phyloP scores from a whole-genome alignment of 2,113 vertebrate species.

The Cavia aperea region DNA sequence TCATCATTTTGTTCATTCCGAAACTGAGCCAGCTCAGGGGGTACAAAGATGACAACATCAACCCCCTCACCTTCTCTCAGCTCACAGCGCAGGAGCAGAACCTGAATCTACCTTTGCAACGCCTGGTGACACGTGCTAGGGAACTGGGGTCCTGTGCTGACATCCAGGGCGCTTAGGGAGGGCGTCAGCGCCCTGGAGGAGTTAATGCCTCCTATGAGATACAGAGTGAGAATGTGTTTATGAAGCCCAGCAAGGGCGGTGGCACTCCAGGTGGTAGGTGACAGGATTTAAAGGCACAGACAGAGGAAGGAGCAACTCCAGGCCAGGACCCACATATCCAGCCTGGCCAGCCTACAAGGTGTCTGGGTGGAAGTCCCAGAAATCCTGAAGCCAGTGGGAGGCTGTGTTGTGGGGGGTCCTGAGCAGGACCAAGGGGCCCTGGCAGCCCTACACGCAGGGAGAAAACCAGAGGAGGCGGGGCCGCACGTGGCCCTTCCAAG shows the following conservation, averaged over 20 bases:
- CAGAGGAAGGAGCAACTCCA: neutral
- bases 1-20: neutral
- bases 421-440: neutral
- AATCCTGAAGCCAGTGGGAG: neutral
- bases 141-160: neutral
- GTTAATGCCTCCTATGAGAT: fast-evolving
- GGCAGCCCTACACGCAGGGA: neutral
- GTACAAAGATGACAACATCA: neutral
- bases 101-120: neutral
- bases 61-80: neutral
- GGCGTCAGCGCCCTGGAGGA: neutral
- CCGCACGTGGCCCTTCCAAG: neutral
- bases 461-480: neutral
- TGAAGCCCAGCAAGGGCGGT: neutral
- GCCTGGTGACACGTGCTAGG: neutral
- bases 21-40: neutral
- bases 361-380: neutral
- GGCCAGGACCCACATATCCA: neutral
- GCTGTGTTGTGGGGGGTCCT: neutral
- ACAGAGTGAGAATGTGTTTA: neutral
- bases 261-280: neutral
- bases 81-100: neutral
- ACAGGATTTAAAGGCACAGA: neutral
- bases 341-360: neutral
- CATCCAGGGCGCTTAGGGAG: too few relatives aligned